A percentile compares a stretch with the other conserved stretches of the same genome.
phyloP scores from a whole-genome alignment of 2,797 vertebrate genomes.

The Poliocrania exsul region DNA sequence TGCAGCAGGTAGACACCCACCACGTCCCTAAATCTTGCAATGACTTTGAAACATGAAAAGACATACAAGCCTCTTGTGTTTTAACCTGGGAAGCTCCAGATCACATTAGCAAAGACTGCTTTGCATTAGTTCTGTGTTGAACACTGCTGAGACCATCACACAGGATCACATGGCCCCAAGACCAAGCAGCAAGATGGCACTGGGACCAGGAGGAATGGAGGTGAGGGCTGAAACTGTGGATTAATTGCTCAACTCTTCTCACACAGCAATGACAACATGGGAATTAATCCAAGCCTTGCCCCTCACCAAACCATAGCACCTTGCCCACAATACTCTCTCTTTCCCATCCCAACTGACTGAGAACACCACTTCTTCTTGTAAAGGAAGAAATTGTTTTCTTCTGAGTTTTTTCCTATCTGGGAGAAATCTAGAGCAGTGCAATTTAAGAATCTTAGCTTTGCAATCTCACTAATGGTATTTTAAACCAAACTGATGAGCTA shows the following conservation, averaged over 20 bases:
- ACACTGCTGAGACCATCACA: not conserved
- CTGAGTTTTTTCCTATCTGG: not conserved
- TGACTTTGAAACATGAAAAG: not conserved
- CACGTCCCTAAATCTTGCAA: not conserved
- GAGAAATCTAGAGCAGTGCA: not conserved
- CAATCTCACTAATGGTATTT: not conserved
- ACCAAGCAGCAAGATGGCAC: not conserved
- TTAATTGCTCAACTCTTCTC: not conserved
- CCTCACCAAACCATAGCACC: not conserved
- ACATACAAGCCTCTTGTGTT: not conserved
- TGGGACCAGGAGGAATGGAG: not conserved
- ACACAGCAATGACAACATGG: not conserved
- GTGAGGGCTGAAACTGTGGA: not conserved
- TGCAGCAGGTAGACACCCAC: not conserved
- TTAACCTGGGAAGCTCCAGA: not conserved
- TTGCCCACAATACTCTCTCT: not conserved
- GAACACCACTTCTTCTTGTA: not conserved
- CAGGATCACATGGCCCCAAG: not conserved
- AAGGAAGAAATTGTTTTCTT: not conserved
- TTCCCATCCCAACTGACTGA: not conserved
- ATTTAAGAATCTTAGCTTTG: not conserved
- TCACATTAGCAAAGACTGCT: not conserved
- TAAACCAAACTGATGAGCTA: not conserved
- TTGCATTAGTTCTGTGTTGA: not conserved
- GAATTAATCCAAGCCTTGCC: not conserved